Conservation (phyloP, 2,797 vertebrate genomes). For the Paratrypauchen microcephalus region DNA sequence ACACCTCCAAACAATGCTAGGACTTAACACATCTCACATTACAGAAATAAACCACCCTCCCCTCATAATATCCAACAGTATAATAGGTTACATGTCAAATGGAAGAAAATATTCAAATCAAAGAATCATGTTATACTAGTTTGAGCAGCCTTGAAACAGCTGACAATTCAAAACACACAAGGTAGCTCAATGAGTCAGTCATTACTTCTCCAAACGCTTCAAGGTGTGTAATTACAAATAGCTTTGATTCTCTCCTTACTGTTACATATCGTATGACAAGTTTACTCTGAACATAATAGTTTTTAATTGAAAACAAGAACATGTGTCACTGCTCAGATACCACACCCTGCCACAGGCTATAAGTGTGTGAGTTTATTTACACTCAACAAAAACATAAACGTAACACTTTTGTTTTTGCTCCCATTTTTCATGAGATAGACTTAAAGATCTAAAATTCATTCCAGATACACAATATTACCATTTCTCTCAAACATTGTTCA, state of each 20-base stretch:
- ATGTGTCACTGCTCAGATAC: not conserved
- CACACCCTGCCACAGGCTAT: not conserved
- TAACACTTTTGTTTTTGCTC: no score
- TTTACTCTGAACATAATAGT: slow-evolving; percentile 38
- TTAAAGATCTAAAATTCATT: no score
- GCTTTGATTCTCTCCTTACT: slow-evolving; percentile 53
- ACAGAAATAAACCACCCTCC: not conserved
- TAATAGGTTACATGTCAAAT: not conserved
- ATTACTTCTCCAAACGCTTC: slow-evolving; percentile 55
- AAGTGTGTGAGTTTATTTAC: not conserved
- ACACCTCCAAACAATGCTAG: no score
- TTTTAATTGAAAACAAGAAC: slow-evolving; percentile 43
- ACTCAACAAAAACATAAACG: no score
- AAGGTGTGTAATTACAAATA: slow-evolving; percentile 64
- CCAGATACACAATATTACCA: no score
- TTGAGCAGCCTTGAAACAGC: slow-evolving; percentile 40
- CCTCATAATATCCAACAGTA: not conserved
- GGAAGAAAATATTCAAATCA: not conserved
- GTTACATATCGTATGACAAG: not conserved
- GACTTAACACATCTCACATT: not conserved
- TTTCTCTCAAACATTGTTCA: no score
- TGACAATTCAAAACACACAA: slow-evolving; percentile 15
- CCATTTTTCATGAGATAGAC: no score
- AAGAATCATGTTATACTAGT: not conserved
- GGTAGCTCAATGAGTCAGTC: slow-evolving; percentile 37